Percentiles rank a stretch among this genome's conserved stretches.
These are phyloP conservation scores for Melanotaenia maccullochi DNA, from an alignment of 2,797 vertebrate genomes.

Conservation along the genomic window DNA sequence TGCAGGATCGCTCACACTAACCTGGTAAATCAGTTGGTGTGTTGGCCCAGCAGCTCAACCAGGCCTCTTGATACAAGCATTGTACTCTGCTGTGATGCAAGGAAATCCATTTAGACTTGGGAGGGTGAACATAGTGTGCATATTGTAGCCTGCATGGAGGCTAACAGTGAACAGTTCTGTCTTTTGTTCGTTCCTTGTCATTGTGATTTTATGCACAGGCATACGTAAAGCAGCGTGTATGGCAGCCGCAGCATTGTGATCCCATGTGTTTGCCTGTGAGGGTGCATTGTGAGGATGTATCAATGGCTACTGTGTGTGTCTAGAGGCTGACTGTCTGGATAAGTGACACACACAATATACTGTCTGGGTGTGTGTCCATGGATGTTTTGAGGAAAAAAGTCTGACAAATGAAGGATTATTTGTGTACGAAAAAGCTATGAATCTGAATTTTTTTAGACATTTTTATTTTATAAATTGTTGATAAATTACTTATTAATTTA, in stretches of 20 bases:
- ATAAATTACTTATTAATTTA: neutral
- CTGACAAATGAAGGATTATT: conserved; percentile 1
- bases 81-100: conserved; percentile 38
- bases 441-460: neutral
- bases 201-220: conserved; percentile 69
- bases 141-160: conserved; percentile 26
- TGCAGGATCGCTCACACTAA: conserved; percentile 6
- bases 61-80: conserved; percentile 20
- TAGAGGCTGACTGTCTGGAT: conserved; percentile 32
- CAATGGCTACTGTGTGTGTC: conserved; percentile 72
- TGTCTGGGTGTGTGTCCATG: conserved; percentile 19
- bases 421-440: neutral
- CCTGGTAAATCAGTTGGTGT: conserved; percentile 20
- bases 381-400: conserved; percentile 9
- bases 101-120: conserved; percentile 53
- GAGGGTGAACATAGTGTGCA: conserved; percentile 21
- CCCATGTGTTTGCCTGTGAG: conserved; percentile 70
- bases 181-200: conserved; percentile 69
- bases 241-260: conserved; percentile 60
- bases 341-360: conserved; percentile 29
- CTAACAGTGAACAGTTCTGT: conserved; percentile 46
- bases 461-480: no score
- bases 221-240: conserved; percentile 66
- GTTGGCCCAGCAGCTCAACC: conserved; percentile 18
- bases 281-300: conserved; percentile 70